Evolutionary conservation across 2,888 invertebrate genomes (phyloP).

Genomic region (Scaptomyza tumidula): DNA sequence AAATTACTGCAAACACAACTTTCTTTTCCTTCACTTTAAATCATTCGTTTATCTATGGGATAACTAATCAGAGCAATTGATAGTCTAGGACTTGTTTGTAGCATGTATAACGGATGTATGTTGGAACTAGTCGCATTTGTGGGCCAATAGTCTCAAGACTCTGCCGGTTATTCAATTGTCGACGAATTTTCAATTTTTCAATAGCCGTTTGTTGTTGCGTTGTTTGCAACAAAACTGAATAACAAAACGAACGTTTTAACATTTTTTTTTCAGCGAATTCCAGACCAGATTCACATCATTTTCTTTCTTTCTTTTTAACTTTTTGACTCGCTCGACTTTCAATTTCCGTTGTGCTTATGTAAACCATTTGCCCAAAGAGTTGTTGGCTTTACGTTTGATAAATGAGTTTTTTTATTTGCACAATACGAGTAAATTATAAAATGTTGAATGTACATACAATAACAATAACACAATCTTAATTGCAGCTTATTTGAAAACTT

Average conservation of each 20-base stretch:
- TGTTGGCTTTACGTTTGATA: not conserved
- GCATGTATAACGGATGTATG: not conserved
- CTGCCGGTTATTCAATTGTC: conserved; percentile 13
- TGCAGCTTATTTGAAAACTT: conserved; percentile 5
- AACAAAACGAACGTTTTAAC: conserved; percentile 5
- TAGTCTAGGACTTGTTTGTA: not conserved
- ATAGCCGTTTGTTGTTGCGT: conserved; percentile 1
- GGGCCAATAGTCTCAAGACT: not conserved
- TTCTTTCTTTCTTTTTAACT: conserved; percentile 2
- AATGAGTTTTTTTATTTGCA: conserved; percentile 1
- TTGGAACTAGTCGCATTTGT: not conserved
- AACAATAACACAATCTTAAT: conserved; percentile 9
- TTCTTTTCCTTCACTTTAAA: not conserved
- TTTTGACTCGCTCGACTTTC: conserved; percentile 21
- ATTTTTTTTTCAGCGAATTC: conserved; percentile 23
- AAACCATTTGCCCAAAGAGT: conserved; percentile 1
- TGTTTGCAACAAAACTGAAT: not conserved
- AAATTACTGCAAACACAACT: not conserved
- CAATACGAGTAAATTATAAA: not conserved
- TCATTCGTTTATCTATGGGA: not conserved
- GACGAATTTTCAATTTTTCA: conserved; percentile 29
- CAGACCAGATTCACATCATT: conserved; percentile 33
- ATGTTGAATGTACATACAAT: not conserved
- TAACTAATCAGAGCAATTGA: not conserved
- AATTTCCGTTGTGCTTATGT: conserved; percentile 33